Evolutionary conservation across 2,113 vertebrate species (phyloP).

Genomic region (Cololabis saira): DNA sequence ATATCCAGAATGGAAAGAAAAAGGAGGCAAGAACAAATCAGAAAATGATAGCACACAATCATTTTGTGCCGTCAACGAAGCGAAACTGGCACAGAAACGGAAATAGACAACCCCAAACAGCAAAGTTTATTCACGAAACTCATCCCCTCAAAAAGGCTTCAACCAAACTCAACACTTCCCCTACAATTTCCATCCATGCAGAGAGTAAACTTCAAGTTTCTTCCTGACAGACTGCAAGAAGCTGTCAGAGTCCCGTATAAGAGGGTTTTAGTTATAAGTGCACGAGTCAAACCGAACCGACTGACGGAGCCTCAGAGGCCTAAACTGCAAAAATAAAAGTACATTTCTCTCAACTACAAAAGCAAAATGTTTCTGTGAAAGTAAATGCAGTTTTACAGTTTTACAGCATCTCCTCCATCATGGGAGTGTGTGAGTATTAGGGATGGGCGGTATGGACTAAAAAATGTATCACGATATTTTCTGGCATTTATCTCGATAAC

Average conservation of each 20-base stretch:
- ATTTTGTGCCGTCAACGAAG: conserved; percentile 22
- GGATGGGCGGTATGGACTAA: no score
- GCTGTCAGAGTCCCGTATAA: conserved; percentile 21
- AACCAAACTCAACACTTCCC: conserved; percentile 58
- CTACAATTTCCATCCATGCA: conserved; percentile 48
- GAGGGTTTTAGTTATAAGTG: no score
- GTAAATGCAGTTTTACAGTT: no score
- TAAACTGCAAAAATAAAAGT: conserved; percentile 6
- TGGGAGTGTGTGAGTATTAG: no score
- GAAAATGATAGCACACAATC: conserved; percentile 29
- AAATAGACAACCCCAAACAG: conserved; percentile 62
- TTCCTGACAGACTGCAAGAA: conserved; percentile 35
- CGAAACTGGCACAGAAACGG: conserved; percentile 48
- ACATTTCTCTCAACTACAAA: conserved; percentile 38
- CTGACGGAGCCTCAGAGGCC: conserved; percentile 15
- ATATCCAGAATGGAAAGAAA: conserved; percentile 2
- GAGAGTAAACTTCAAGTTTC: no score
- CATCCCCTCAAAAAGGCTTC: conserved; percentile 64
- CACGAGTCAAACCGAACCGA: neutral
- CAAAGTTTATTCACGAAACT: conserved; percentile 64
- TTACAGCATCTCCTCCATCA: no score
- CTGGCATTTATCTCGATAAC: no score
- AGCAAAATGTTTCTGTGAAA: neutral
- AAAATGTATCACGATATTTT: no score
- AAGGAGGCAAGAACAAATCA: conserved; percentile 6